A percentile compares a stretch with the other conserved stretches of the same genome.
phyloP scores from a whole-genome alignment of 2,888 invertebrate species.

The Congeria kusceri region DNA sequence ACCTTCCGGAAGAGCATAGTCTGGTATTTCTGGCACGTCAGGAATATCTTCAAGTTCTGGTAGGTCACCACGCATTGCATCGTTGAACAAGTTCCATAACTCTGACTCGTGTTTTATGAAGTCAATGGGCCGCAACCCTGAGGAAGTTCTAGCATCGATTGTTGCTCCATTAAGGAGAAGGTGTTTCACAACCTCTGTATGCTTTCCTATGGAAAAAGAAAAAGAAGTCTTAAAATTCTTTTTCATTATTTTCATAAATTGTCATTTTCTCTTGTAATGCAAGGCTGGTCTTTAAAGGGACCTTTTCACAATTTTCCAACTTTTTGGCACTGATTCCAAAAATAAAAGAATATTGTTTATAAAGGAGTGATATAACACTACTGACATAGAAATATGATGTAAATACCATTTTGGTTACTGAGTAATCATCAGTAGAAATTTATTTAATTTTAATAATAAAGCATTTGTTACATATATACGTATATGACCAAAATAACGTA shows the following conservation, averaged over 20 bases:
- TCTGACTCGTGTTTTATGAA: constrained; percentile 68
- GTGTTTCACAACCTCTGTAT: constrained; percentile 74
- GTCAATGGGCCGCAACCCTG: constrained; percentile 70
- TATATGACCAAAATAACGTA: too few relatives aligned
- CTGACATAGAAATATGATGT: too few relatives aligned
- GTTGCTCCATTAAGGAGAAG: constrained; percentile 72
- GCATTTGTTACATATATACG: too few relatives aligned
- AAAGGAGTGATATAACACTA: too few relatives aligned
- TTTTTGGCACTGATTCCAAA: too few relatives aligned
- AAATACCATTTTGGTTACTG: too few relatives aligned
- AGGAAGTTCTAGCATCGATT: constrained; percentile 69
- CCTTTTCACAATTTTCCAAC: too few relatives aligned
- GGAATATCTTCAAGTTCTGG: constrained; percentile 74
- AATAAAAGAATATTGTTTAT: too few relatives aligned
- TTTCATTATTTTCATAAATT: background rate
- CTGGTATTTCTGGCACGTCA: constrained; percentile 76
- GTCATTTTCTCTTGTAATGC: too few relatives aligned
- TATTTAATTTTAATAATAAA: too few relatives aligned
- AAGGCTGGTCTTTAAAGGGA: too few relatives aligned
- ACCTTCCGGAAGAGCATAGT: constrained; percentile 71
- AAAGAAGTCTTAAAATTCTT: background rate
- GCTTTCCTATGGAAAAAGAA: constrained; percentile 66
- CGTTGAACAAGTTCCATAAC: constrained; percentile 72
- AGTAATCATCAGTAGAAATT: too few relatives aligned
- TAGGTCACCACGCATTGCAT: constrained; percentile 72